Evolutionary conservation across 2,113 vertebrate species (phyloP), one percentile per base, ranked within the genome.

Genomic region (Albula goreensis): DNA sequence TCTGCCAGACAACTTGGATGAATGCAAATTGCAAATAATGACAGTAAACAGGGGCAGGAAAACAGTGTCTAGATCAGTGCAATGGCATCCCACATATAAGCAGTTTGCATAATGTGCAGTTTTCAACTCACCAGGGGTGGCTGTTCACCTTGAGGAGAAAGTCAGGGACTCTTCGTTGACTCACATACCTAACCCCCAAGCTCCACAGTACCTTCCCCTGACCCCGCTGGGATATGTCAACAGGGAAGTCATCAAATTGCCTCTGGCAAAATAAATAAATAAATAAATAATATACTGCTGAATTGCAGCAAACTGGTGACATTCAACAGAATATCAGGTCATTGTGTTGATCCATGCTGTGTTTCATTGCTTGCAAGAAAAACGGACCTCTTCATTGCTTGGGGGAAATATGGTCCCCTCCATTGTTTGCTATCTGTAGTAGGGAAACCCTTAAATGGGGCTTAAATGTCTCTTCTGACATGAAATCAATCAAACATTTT

Each of bases 261-360:
- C 91, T 94, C 90, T 90, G 89, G 80, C 83, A 56, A 56, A 17
- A 70, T 41, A 41, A 41, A 0, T 5, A 70, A 41, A 0, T 5
- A 70, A 17, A 70, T 12, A 80, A n/a, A 81, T 50, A 25, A 66
- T 90, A 92, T 90, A 92, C 90, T 88, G 86, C 92, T 95, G 94
- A 96, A 95, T 94, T 94, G 92, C 92, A 91, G 89, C 87, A 94
- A 95, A 96, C 94, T 95, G 95, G 89, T 93, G 92, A 92, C 94
- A 95, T 94, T 95, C 92, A 94, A 93, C 89, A 91, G 94, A 95
- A 95, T 95, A 95, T 94, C 92, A 93, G 94, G 94, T 93, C 95
- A 96, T 95, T 95, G 95, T 95, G 94, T 93, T 91, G 94, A 93
- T 92, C 91, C 95, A 95, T 94, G 95, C 95, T 95, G 95, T 84